These are phyloP conservation scores for Drosophila kuntzei DNA, from an alignment of 2,888 invertebrate genomes.

Conservation along the genomic window DNA sequence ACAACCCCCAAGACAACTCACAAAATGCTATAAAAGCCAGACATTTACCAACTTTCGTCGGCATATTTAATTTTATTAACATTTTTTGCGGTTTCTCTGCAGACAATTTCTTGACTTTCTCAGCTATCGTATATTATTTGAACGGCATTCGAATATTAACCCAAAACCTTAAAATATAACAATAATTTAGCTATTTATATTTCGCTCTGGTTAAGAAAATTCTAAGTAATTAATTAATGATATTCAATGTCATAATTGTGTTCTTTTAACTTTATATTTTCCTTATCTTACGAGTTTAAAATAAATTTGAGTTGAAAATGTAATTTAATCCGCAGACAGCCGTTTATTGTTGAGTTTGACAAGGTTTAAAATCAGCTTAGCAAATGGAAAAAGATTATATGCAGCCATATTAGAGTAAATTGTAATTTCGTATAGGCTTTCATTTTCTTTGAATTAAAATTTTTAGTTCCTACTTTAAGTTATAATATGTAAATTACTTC, in stretches of 20 bases:
- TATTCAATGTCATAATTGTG: background rate
- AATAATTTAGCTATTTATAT: conserved; percentile 2
- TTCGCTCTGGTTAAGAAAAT: background rate
- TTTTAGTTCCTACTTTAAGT: too few relatives aligned
- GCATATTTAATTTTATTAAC: conserved; percentile 48
- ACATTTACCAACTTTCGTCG: conserved; percentile 16
- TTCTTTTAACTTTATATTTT: background rate
- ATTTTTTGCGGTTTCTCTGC: conserved; percentile 29
- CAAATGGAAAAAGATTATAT: too few relatives aligned
- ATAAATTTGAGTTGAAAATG: background rate
- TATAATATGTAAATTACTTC: too few relatives aligned
- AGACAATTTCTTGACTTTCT: conserved; percentile 16
- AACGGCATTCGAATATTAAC: background rate
- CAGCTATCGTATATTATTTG: background rate
- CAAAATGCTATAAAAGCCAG: conserved; percentile 49
- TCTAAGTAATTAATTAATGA: conserved; percentile 3
- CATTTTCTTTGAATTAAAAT: too few relatives aligned
- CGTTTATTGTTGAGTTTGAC: too few relatives aligned
- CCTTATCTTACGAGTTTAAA: background rate
- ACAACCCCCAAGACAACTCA: conserved; percentile 16
- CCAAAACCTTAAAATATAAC: conserved; percentile 1
- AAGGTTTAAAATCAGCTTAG: too few relatives aligned
- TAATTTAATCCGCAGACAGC: too few relatives aligned
- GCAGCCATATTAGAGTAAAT: too few relatives aligned
- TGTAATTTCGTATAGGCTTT: too few relatives aligned